Evolutionary conservation across 1,140 invertebrate genomes (phyloP).

Genomic region (Amphibalanus amphitrite): DNA sequence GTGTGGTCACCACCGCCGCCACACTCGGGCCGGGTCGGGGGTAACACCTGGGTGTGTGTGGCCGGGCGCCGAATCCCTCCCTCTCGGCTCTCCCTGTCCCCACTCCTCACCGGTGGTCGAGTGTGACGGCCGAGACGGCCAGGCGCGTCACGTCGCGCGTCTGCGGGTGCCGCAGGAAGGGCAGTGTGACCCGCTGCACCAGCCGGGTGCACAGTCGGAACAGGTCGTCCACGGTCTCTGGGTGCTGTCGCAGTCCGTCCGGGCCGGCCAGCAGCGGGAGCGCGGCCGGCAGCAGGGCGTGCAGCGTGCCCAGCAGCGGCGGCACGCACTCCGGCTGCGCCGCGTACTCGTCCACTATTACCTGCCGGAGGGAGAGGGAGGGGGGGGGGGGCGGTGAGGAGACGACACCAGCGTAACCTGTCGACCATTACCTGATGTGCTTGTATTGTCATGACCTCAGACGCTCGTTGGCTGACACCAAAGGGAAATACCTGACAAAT

Average conservation of each 20-base stretch:
- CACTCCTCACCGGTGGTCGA: slow-evolving; percentile 48
- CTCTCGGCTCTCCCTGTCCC: no score
- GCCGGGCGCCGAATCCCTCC: no score
- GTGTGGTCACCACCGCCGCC: no score
- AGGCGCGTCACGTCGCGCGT: slow-evolving; percentile 60
- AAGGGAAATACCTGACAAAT: no score
- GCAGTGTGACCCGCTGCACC: slow-evolving; percentile 61
- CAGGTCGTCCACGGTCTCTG: slow-evolving; percentile 94
- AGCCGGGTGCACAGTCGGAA: slow-evolving; percentile 78
- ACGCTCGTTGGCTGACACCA: no score
- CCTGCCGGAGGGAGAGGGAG: slow-evolving; percentile 34
- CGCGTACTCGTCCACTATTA: slow-evolving; percentile 89
- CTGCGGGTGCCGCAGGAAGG: slow-evolving; percentile 54
- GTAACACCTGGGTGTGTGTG: no score
- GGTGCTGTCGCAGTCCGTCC: slow-evolving; percentile 68
- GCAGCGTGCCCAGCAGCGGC: slow-evolving; percentile 66
- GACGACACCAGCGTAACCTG: no score
- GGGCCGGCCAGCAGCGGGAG: slow-evolving; percentile 54
- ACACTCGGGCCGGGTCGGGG: no score
- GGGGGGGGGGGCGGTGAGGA: no score
- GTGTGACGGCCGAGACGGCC: slow-evolving; percentile 53
- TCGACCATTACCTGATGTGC: no score
- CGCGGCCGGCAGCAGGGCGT: slow-evolving; percentile 67
- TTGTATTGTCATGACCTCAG: no score
- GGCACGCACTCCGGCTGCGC: slow-evolving; percentile 44